These are phyloP conservation scores for Xenopus tropicalis DNA, from an alignment of 2,113 vertebrate genomes.

Conservation along the genomic window UCB_Xtro_10.0 CM004447.2:17906001-17906500, in stretches of 20 bases:
- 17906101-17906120: too few species aligned
- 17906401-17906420: conserved; percentile 9
- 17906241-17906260: conserved; percentile 22
- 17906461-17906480: conserved; percentile 27
- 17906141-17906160: background rate
- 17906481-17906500: background rate
- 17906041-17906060: too few species aligned
- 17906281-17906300: conserved; percentile 21
- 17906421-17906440: conserved; percentile 30
- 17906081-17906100: too few species aligned
- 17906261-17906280: conserved; percentile 12
- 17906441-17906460: conserved; percentile 29
- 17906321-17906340: background rate
- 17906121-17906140: background rate
- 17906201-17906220: background rate
- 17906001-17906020: too few species aligned
- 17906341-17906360: conserved; percentile 29
- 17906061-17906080: too few species aligned
- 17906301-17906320: background rate
- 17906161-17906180: conserved; percentile 6
- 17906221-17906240: conserved; percentile 6
- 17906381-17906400: conserved; percentile 32
- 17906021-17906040: too few species aligned
- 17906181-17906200: conserved; percentile 9
- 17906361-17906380: conserved; percentile 22